These are phyloP conservation scores for Nyctibius grandis DNA, from an alignment of 2,797 vertebrate genomes.

Conservation along the genomic window DNA sequence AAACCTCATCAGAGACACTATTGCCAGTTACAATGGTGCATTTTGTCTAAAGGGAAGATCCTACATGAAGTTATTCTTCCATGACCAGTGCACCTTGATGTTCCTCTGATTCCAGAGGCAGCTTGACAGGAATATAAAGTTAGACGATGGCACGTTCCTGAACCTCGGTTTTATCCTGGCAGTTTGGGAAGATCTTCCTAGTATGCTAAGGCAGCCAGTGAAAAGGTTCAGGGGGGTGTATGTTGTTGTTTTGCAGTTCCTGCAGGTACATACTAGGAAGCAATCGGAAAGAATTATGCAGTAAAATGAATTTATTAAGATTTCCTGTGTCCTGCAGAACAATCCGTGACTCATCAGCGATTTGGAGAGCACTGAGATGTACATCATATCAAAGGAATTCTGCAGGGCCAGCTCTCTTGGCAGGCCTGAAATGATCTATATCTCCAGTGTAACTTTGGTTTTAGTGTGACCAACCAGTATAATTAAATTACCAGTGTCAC, in stretches of 20 bases:
- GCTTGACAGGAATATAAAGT: neutral
- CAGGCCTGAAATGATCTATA: conserved; percentile 23
- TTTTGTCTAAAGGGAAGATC: neutral
- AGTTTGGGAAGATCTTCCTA: neutral
- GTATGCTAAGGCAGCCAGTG: neutral
- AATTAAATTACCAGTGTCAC: neutral
- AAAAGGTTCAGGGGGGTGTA: neutral
- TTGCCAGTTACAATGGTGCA: neutral
- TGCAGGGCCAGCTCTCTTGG: conserved; percentile 43
- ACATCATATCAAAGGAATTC: conserved; percentile 61
- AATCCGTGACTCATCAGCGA: neutral
- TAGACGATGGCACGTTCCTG: neutral
- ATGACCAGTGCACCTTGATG: neutral
- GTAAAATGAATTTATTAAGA: neutral
- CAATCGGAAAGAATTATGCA: neutral
- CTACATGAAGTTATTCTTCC: neutral
- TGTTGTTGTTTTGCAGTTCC: neutral
- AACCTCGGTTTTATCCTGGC: neutral
- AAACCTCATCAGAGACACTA: neutral
- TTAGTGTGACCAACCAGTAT: conserved; percentile 26
- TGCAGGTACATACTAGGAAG: neutral
- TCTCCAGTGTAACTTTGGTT: conserved; percentile 8
- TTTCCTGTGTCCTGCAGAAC: conserved; percentile 30
- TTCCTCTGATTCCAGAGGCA: neutral
- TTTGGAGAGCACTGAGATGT: neutral